Percentiles rank a stretch among this genome's conserved stretches.
Evolutionary conservation across 2,113 vertebrate species (phyloP).

Genomic region (Hassar affinis): DNA sequence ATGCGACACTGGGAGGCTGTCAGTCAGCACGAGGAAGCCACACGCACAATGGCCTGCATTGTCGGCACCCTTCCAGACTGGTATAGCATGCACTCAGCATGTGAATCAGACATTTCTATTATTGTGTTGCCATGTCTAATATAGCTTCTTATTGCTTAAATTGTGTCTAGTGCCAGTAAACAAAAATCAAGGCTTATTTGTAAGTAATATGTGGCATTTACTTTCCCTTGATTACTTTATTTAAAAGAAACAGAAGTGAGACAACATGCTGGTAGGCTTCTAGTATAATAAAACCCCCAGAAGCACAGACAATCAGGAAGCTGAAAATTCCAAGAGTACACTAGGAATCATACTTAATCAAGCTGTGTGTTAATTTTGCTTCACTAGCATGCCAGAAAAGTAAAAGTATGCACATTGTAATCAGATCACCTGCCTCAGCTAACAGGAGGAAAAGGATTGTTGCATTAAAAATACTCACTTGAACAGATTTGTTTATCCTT

Average conservation of each 20-base stretch:
- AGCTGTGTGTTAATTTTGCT: background rate
- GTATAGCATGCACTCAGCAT: background rate
- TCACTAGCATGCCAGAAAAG: background rate
- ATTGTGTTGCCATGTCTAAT: background rate
- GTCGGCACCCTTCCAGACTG: no score
- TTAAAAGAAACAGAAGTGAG: slow-evolving; percentile 12
- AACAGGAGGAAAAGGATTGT: background rate
- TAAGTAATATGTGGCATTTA: background rate
- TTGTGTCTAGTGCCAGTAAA: background rate
- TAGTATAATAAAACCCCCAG: background rate
- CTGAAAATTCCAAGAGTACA: background rate
- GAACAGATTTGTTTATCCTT: slow-evolving; percentile 18
- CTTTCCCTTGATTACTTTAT: slow-evolving; percentile 18
- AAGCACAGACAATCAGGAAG: background rate
- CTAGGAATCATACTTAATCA: background rate
- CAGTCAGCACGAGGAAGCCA: no score
- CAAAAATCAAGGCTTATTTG: background rate
- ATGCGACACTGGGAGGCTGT: no score
- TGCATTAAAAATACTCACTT: slow-evolving; percentile 9
- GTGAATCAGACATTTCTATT: background rate
- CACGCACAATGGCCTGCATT: no score
- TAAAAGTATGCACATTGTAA: slow-evolving; percentile 14
- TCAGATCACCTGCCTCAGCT: background rate
- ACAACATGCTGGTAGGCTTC: background rate
- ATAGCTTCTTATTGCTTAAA: slow-evolving; percentile 6